These are phyloP conservation scores for Andrena haemorrhoa DNA, from an alignment of 2,888 invertebrate genomes.

Conservation along the genomic window DNA sequence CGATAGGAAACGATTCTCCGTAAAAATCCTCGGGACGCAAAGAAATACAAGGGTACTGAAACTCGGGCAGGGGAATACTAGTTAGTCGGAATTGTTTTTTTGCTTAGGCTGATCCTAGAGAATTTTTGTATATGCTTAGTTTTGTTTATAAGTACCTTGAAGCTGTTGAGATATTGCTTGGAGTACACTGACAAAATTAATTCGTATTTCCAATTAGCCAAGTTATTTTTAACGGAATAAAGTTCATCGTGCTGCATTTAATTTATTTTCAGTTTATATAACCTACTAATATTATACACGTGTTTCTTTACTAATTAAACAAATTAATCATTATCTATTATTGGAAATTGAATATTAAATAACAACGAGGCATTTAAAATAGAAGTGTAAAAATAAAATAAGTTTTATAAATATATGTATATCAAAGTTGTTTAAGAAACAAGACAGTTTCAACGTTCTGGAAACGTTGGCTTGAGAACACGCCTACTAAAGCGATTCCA, in stretches of 20 bases:
- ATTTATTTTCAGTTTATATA: no score
- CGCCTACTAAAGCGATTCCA: constrained; percentile 8
- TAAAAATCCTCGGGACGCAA: background rate
- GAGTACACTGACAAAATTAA: no score
- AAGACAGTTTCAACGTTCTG: background rate
- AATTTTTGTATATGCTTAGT: background rate
- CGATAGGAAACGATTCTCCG: constrained; percentile 1
- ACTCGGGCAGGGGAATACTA: background rate
- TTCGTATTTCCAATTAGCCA: no score
- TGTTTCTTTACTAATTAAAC: no score
- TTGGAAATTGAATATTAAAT: no score
- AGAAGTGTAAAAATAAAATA: background rate
- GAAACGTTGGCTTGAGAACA: constrained; percentile 4
- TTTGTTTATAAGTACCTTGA: background rate
- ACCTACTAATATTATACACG: no score
- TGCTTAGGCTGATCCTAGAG: background rate
- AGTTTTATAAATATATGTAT: background rate
- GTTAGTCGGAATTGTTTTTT: background rate
- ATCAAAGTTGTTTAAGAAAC: background rate
- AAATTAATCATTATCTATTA: no score
- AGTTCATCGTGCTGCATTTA: no score
- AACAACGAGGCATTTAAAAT: background rate
- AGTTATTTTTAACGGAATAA: no score
- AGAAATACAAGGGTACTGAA: background rate
- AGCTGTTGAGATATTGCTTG: background rate